Evolutionary conservation across 2,888 invertebrate species (phyloP), one percentile per base, ranked within the genome.

Genomic region (Agrochola litura): DNA sequence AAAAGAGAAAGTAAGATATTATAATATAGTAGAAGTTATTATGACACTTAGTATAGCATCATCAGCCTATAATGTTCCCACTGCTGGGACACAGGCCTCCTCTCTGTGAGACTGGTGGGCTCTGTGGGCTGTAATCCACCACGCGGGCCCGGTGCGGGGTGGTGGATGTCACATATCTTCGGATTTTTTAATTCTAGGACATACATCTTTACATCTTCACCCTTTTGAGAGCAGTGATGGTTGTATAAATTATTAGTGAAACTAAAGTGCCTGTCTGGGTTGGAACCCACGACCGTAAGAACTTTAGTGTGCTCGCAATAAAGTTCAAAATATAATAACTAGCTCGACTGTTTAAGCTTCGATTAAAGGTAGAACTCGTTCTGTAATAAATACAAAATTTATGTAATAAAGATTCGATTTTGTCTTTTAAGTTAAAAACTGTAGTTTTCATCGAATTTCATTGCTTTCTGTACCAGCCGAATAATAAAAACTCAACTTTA

Each of bases 1-100:
- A 3, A 6, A 16, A 86, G 83, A 67, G 60, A 37, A 64, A 58
- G 49, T 74, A 84, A 85, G 71, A 30, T 60, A 60, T 30, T 16
- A 30, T 12, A 46, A 12, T 10, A 8, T 22, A 3, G 8, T 56
- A 56, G 8, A 56, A 4, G 54, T 56, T 56, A 56, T 56, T 10
- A n/a, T n/a, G 54, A 22, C 22, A 54, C 1, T 0, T 37, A 22
- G 52, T 10, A 56, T 56, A 56, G 9, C 22, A 10, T n/a, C n/a
- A 19, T 19, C 10, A 10, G 22, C 46, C 4, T 46, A 46, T 10
- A 4, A 56, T 2, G 37, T 10, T n/a, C n/a, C n/a, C 10, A 56
- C n/a, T 12, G 56, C 56, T n/a, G n/a, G n/a, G 12, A 56, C 12
- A 10, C 56, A 6, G 56, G n/a, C 0, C 22, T 22, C 12, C n/a